Conservation (phyloP, 53 echinoderm and acorn worm species). For the Echinometra lucunter region DNA sequence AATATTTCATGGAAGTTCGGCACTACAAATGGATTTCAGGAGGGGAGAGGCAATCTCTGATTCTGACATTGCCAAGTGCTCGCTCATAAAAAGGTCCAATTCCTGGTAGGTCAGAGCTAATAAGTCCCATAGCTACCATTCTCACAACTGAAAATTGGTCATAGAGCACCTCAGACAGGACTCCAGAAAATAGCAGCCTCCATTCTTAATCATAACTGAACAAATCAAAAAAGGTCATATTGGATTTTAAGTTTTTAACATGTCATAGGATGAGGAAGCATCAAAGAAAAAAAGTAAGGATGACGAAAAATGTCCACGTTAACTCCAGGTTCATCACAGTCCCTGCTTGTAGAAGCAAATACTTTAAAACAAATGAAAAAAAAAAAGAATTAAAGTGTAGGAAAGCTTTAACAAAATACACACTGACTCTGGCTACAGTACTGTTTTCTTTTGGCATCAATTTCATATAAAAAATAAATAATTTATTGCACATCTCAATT, state of each 20-base stretch:
- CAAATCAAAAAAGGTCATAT: not conserved
- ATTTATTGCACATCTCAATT: constrained; percentile 83
- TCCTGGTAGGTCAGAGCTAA: not conserved
- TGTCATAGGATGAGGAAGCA: not conserved
- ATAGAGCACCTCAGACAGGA: not conserved
- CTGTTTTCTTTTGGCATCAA: constrained; percentile 66
- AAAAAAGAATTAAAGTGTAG: not conserved
- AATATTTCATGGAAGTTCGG: no score
- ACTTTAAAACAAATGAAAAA: not conserved
- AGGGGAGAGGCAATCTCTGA: no score
- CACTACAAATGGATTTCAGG: no score
- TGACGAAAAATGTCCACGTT: not conserved
- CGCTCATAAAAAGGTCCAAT: not conserved
- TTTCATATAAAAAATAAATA: constrained; percentile 87
- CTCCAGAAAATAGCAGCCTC: not conserved
- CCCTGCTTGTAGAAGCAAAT: not conserved
- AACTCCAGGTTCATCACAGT: not conserved
- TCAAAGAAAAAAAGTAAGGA: not conserved
- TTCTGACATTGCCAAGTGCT: not conserved
- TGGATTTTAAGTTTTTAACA: not conserved
- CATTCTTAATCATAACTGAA: not conserved
- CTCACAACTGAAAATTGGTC: not conserved
- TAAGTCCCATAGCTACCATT: not conserved
- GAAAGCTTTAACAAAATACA: constrained; percentile 54
- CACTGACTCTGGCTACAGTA: constrained; percentile 54